Conservation (phyloP, 2,113 vertebrate species). For the Tupaia tana region DNA sequence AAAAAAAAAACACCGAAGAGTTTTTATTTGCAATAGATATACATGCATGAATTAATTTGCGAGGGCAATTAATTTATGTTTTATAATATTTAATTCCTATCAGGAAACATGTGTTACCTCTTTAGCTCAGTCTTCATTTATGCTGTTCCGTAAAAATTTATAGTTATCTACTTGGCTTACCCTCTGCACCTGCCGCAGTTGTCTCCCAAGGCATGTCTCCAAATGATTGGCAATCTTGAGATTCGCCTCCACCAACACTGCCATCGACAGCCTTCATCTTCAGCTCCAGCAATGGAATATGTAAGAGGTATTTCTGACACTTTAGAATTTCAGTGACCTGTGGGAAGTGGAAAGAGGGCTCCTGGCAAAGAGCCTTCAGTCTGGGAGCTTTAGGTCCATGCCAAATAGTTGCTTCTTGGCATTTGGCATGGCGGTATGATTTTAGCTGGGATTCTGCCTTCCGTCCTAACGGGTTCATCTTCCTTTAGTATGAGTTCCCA, state of each 20-base stretch:
- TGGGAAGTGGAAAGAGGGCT: neutral
- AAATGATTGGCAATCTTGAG: neutral
- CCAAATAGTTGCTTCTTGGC: neutral
- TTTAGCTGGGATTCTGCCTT: neutral
- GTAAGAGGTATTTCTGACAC: neutral
- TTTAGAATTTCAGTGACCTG: neutral
- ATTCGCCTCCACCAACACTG: neutral
- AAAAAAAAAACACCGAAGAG: neutral
- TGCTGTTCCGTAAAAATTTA: neutral
- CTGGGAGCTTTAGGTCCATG: neutral
- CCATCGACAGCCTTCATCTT: neutral
- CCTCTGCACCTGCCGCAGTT: neutral
- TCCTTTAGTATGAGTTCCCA: neutral
- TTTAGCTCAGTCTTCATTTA: conserved; percentile 25
- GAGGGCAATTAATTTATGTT: neutral
- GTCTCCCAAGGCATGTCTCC: neutral
- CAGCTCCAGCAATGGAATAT: neutral
- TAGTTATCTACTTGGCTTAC: neutral
- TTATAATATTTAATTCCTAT: neutral
- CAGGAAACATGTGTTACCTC: neutral
- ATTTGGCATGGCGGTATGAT: neutral
- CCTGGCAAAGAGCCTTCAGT: neutral
- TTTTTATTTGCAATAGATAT: neutral
- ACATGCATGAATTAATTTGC: conserved; percentile 14
- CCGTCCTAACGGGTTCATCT: neutral